These are phyloP conservation scores for Ctenopoma multispine DNA, from an alignment of 2,797 vertebrate genomes.

Conservation along the genomic window DNA sequence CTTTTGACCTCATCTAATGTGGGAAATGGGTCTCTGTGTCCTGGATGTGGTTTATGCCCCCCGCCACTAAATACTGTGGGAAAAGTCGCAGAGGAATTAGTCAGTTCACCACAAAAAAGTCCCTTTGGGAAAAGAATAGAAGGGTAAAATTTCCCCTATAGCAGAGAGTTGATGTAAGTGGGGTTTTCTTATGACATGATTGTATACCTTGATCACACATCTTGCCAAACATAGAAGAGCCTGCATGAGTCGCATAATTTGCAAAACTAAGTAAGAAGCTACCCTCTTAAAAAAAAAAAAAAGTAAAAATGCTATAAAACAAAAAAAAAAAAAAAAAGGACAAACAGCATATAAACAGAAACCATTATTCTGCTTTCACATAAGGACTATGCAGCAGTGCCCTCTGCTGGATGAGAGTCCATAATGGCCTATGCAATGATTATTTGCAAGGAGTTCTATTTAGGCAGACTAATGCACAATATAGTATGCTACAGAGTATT, in stretches of 20 bases:
- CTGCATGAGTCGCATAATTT: fast-evolving
- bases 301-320: not conserved
- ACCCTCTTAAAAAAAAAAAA: too few relatives aligned
- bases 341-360: not conserved
- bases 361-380: not conserved
- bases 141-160: not conserved
- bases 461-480: not conserved
- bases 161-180: not conserved
- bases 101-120: conserved; percentile 18
- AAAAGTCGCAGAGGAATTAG: conserved; percentile 41
- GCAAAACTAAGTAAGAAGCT: too few relatives aligned
- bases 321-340: not conserved
- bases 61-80: conserved; percentile 37
- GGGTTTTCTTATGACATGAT: not conserved
- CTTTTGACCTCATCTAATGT: conserved; percentile 43
- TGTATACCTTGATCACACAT: not conserved
- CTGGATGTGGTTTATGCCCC: conserved; percentile 53
- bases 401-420: conserved; percentile 62
- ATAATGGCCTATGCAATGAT: not conserved
- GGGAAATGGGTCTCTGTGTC: conserved; percentile 49
- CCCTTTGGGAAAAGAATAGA: not conserved
- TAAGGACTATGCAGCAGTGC: conserved; percentile 35
- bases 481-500: not conserved
- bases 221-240: not conserved
- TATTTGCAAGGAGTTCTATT: not conserved